Percentiles rank a stretch among this genome's conserved stretches.
Conservation (phyloP, 2,113 vertebrate genomes). For the Corythoichthys haematopterus region DNA sequence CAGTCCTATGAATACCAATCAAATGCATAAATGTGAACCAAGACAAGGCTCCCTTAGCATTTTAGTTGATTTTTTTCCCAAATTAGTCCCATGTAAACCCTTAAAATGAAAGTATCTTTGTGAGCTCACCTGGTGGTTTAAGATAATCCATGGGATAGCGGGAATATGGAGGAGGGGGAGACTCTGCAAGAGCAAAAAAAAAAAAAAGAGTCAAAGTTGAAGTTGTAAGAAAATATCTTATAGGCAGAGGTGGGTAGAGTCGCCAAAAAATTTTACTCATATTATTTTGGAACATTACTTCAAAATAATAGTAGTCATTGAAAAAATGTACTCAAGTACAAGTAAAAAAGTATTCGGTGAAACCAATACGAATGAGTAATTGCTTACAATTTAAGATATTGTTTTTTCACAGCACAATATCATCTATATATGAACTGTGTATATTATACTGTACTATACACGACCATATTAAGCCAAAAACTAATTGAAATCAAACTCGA, state of each 20-base stretch:
- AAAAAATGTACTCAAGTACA: too few relatives aligned
- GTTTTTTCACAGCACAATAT: too few relatives aligned
- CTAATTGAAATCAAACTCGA: too few relatives aligned
- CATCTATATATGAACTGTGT: too few relatives aligned
- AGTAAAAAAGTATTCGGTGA: too few relatives aligned
- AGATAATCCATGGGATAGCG: constrained; percentile 99
- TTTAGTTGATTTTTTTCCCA: neutral
- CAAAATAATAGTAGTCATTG: too few relatives aligned
- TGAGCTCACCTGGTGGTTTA: constrained; percentile 93
- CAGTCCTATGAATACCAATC: neutral
- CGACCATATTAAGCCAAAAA: too few relatives aligned
- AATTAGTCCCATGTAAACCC: neutral
- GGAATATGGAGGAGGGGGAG: constrained; percentile 96
- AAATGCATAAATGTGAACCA: neutral
- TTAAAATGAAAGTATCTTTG: neutral
- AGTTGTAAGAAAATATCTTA: constrained; percentile 74
- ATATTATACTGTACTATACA: too few relatives aligned
- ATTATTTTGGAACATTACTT: too few relatives aligned
- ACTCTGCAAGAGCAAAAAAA: constrained; percentile 79
- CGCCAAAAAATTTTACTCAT: too few relatives aligned
- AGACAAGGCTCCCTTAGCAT: neutral
- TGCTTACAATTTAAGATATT: too few relatives aligned
- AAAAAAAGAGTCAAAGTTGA: constrained; percentile 58
- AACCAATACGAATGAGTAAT: too few relatives aligned
- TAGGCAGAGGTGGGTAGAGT: neutral